A percentile compares a stretch with the other conserved stretches of the same genome.
Conservation (phyloP, 2,888 invertebrate species). For the Cryptus viduatorius region DNA sequence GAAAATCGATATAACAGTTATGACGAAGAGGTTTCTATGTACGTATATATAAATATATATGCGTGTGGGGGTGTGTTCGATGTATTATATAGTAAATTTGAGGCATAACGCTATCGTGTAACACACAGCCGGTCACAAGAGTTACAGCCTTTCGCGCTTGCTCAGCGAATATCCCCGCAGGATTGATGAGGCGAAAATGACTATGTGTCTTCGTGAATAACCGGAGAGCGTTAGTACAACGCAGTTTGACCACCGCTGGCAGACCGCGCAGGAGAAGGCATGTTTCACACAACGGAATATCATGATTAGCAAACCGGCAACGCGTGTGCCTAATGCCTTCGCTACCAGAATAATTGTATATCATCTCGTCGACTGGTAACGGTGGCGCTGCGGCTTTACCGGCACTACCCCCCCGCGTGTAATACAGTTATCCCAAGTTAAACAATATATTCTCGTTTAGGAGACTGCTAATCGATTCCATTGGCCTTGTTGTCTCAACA, state of each 20-base stretch:
- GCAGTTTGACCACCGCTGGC: constrained; percentile 23
- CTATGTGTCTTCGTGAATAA: constrained; percentile 61
- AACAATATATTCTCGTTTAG: constrained; percentile 25
- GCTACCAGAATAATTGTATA: constrained; percentile 54
- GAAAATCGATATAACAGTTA: constrained; percentile 29
- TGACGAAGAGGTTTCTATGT: not conserved
- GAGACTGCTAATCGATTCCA: constrained; percentile 32
- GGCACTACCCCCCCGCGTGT: not conserved
- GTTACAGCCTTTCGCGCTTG: constrained; percentile 52
- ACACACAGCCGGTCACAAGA: constrained; percentile 42
- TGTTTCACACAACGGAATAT: constrained; percentile 54
- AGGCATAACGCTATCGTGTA: constrained; percentile 35
- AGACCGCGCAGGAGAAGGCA: not conserved
- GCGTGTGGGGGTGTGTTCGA: not conserved
- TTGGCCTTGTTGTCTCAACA: not conserved
- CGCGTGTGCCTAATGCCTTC: constrained; percentile 58
- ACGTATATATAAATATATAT: not conserved
- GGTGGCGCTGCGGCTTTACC: constrained; percentile 23
- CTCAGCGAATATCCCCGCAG: constrained; percentile 60
- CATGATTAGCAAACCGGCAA: constrained; percentile 59
- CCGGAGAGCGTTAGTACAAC: constrained; percentile 41
- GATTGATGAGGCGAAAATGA: constrained; percentile 65
- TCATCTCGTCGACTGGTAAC: constrained; percentile 36
- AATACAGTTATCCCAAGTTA: constrained; percentile 13
- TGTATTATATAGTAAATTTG: constrained; percentile 25